These are phyloP conservation scores for Drosophila cognata DNA, from an alignment of 2,888 invertebrate species.

Conservation along the genomic window DNA sequence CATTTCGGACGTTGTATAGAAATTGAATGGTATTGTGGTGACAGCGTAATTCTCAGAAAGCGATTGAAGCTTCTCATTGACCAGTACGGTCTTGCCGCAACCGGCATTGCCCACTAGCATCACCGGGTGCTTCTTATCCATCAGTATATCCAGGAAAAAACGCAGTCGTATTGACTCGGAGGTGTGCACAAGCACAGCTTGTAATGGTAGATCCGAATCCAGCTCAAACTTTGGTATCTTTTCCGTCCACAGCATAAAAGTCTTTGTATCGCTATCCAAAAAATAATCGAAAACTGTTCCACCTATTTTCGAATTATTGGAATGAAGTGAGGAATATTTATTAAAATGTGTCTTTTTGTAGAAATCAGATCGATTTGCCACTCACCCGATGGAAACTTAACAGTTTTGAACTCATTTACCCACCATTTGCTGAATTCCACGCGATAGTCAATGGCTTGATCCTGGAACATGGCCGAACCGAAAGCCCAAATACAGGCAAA, in stretches of 20 bases:
- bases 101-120: conserved; percentile 98
- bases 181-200: conserved; percentile 96
- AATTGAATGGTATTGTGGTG: conserved; percentile 97
- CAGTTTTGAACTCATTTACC: conserved; percentile 97
- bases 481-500: conserved; percentile 99
- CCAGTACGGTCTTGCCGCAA: conserved; percentile 95
- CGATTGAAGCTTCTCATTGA: conserved; percentile 89
- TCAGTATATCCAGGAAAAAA: conserved; percentile 94
- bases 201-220: conserved; percentile 95
- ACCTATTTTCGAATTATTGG: conserved; percentile 83
- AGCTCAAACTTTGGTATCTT: conserved; percentile 95
- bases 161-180: conserved; percentile 95
- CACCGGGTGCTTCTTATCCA: conserved; percentile 95
- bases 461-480: conserved; percentile 98
- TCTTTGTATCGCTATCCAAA: conserved; percentile 95
- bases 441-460: conserved; percentile 92
- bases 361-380: conserved; percentile 10
- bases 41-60: conserved; percentile 94
- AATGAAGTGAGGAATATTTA: background rate
- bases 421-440: conserved; percentile 98
- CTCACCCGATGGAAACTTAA: conserved; percentile 92
- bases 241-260: conserved; percentile 95
- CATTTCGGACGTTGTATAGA: conserved; percentile 97
- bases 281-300: conserved; percentile 98
- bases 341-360: background rate